Conservation (phyloP, 2,888 invertebrate genomes). For the Hypsopygia costalis region DNA sequence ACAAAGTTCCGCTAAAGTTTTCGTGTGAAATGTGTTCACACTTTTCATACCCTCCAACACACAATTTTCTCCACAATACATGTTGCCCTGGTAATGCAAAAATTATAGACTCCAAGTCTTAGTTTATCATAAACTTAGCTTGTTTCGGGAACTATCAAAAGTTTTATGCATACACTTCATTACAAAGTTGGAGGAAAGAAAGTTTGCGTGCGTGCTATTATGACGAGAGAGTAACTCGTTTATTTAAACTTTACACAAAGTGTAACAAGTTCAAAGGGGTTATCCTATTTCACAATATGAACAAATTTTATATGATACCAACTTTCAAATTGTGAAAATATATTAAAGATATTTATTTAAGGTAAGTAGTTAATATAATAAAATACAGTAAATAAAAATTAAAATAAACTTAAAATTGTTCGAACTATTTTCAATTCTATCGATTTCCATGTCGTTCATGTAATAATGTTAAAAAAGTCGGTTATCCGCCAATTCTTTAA, state of each 20-base stretch:
- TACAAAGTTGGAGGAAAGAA: constrained; percentile 7
- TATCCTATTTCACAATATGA: no score
- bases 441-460: no score
- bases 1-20: constrained; percentile 1
- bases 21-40: constrained; percentile 4
- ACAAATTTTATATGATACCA: no score
- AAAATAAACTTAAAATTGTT: no score
- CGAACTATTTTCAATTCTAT: no score
- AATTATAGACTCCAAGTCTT: constrained; percentile 8
- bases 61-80: constrained; percentile 1
- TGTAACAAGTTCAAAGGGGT: no score
- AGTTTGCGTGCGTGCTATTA: constrained; percentile 10
- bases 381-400: no score
- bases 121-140: constrained; percentile 7
- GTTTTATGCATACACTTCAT: constrained; percentile 10
- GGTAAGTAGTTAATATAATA: no score
- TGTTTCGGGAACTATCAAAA: constrained; percentile 9
- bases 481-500: no score
- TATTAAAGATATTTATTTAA: no score
- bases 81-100: constrained; percentile 9
- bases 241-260: constrained; percentile 7
- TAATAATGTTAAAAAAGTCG: no score
- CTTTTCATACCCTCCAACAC: constrained; percentile 7
- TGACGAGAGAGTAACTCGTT: constrained; percentile 2
- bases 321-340: no score